Conservation (phyloP, 2,888 invertebrate species). For the Leucophenga maculata region DNA sequence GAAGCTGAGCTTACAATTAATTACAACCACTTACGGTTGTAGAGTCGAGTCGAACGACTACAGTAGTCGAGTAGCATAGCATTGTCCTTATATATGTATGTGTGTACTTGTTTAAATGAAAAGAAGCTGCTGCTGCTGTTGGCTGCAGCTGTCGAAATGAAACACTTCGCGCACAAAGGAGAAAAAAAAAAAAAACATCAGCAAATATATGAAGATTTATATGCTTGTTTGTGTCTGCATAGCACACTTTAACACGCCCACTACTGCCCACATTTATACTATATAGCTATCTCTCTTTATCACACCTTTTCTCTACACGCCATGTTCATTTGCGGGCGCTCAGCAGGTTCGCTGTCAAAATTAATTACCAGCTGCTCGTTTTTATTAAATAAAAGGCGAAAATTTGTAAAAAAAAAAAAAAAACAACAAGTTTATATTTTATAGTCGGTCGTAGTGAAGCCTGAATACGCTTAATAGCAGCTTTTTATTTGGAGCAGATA, state of each 20-base stretch:
- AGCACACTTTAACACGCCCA: neutral
- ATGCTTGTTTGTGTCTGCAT: conserved; percentile 8
- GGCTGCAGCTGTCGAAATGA: conserved; percentile 4
- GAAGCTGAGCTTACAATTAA: conserved; percentile 66
- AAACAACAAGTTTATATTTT: neutral
- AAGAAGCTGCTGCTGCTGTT: conserved; percentile 41
- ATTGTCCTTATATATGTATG: too few relatives aligned
- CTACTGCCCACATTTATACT: too few relatives aligned
- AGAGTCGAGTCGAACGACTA: neutral
- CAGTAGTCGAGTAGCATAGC: neutral
- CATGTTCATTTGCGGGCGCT: conserved; percentile 22
- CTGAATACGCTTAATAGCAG: neutral
- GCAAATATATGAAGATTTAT: conserved; percentile 19
- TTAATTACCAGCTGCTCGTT: conserved; percentile 59
- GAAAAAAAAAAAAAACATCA: conserved; percentile 1
- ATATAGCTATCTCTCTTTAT: too few relatives aligned
- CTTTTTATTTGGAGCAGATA: too few relatives aligned
- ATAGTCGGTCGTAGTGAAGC: neutral
- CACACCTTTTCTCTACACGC: neutral
- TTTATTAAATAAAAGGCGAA: conserved; percentile 55
- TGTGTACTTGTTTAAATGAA: too few relatives aligned
- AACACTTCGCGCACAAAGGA: too few relatives aligned
- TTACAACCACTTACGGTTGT: conserved; percentile 54
- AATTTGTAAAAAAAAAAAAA: conserved; percentile 38
- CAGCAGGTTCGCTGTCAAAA: conserved; percentile 65